Evolutionary conservation across 1,140 invertebrate species (phyloP), one percentile per base, ranked within the genome.

Genomic region (Nixonia krombeini): DNA sequence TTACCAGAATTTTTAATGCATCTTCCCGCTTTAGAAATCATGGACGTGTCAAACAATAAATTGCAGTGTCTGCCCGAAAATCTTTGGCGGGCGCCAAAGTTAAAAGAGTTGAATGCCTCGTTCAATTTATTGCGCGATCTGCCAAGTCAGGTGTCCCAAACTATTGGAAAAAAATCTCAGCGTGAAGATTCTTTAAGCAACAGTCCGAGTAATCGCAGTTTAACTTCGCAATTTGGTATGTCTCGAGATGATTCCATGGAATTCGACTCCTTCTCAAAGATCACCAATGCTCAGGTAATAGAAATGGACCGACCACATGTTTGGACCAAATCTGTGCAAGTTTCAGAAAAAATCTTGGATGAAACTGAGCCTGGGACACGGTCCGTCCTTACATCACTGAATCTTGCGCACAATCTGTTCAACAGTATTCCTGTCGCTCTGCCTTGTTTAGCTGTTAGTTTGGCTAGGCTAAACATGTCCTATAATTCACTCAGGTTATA

Each of bases 41-140:
- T 99, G 63, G 96, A 99, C 81, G 89, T 97, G 0, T 96, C 96
- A 0, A 95, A 97, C 76, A 99, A 99, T 81, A 95, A 96, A 79
- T 83, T 99, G n/a, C 91, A 93, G 33, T 85, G 88, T 44, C 78
- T 99, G 25, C 96, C 97, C 0, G 89, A 91, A 38, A 91, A 91
- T 53, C 87, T 99, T 80, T 99, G 98, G 98, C 85, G 88, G n/a
- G 89, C 95, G 0, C 94, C 94, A 0, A 92, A 92, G 59, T 83
- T 99, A 16, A 90, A 94, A 52, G 96, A 98, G 80, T 80, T 99
- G 7, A 98, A 98, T 82, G 90, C 92, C 0, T 92, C 96, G 0
- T 91, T 97, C 61, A 99, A 99, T 87, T 86, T 95, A n/a, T 80
- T 98, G 1, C 88, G 89, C 29, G 91, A 93, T 64, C 85, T 99